phyloP scores from a whole-genome alignment of 2,888 invertebrate species.

The Chirona hameri region DNA sequence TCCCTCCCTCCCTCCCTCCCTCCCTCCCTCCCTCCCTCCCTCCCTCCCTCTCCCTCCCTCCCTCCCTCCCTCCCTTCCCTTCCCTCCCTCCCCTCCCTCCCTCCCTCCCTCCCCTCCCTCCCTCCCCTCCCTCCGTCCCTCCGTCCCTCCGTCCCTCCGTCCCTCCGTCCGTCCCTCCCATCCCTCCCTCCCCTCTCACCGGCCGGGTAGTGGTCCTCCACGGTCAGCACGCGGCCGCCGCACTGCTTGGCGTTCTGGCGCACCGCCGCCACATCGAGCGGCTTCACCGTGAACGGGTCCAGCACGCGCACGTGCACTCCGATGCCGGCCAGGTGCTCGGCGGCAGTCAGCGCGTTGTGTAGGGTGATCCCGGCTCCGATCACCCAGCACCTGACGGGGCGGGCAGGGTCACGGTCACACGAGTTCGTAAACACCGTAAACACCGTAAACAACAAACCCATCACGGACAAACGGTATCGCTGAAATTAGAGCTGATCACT shows the following conservation, averaged over 20 bases:
- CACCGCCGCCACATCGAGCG: slow-evolving; percentile 77
- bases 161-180: background rate
- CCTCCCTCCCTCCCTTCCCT: background rate
- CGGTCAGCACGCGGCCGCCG: slow-evolving; percentile 79
- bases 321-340: slow-evolving; percentile 64
- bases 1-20: background rate
- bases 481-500: no score
- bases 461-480: no score
- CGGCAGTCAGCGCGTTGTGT: slow-evolving; percentile 82
- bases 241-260: slow-evolving; percentile 69
- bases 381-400: slow-evolving; percentile 71
- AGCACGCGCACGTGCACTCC: slow-evolving; percentile 71
- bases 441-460: no score
- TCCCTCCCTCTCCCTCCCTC: slow-evolving; percentile 23
- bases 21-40: slow-evolving; percentile 27
- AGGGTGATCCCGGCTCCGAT: slow-evolving; percentile 93
- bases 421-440: no score
- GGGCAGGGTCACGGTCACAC: no score
- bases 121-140: no score
- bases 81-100: background rate
- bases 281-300: slow-evolving; percentile 96
- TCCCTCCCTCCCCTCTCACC: slow-evolving; percentile 52
- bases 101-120: no score
- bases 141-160: no score
- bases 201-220: slow-evolving; percentile 96